Percentiles rank a stretch among this genome's conserved stretches.
Evolutionary conservation across 1,140 invertebrate species (phyloP).

Genomic region (Diabrotica undecimpunctata): DNA sequence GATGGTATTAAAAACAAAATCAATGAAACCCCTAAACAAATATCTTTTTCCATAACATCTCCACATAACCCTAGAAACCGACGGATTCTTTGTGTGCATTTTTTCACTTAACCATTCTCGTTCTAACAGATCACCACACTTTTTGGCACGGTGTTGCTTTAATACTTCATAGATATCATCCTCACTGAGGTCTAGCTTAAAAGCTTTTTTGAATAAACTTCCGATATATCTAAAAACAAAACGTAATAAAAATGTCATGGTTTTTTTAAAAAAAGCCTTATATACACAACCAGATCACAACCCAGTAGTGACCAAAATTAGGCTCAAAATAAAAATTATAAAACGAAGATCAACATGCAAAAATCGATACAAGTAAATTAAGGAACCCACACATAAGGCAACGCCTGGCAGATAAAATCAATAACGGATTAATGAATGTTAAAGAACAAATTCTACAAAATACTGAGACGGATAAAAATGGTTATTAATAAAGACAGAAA

Average conservation of each 20-base stretch:
- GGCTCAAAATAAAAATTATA: no score
- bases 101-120: slow-evolving; percentile 34
- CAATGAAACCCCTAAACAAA: slow-evolving; percentile 24
- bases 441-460: no score
- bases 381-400: no score
- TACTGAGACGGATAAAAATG: no score
- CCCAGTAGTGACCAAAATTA: no score
- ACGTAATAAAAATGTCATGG: background rate
- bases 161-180: slow-evolving; percentile 37
- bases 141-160: slow-evolving; percentile 28
- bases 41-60: slow-evolving; percentile 30
- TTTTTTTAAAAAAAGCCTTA: background rate
- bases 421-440: no score
- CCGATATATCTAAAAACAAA: slow-evolving; percentile 32
- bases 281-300: no score
- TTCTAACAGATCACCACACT: slow-evolving; percentile 35
- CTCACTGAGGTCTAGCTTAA: slow-evolving; percentile 33
- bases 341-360: no score
- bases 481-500: no score
- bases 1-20: slow-evolving; percentile 24
- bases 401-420: no score
- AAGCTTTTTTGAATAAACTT: slow-evolving; percentile 32
- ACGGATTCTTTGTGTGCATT: slow-evolving; percentile 24
- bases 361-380: no score
- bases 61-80: slow-evolving; percentile 29